Evolutionary conservation across 2,113 vertebrate species (phyloP).

Genomic region (Pyxicephalus adspersus): DNA sequence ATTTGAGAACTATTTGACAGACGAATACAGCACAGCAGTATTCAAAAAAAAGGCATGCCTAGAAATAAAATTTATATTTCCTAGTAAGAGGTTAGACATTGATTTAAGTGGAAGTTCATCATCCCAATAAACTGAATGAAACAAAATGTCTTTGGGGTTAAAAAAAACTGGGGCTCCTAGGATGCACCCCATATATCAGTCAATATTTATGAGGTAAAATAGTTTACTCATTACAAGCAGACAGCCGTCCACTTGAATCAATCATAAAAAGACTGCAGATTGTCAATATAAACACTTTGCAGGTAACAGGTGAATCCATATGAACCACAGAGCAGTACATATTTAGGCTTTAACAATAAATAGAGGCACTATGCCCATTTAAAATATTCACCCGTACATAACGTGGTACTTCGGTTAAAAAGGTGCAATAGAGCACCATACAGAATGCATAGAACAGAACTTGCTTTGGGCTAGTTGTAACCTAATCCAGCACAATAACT

Average conservation of each 20-base stretch:
- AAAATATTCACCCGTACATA: not conserved
- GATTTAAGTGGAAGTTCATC: not conserved
- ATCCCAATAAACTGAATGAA: too few species aligned
- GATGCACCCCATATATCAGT: too few species aligned
- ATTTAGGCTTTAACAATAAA: not conserved
- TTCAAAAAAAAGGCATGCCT: constrained; percentile 34
- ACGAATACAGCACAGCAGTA: constrained; percentile 50
- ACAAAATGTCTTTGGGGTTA: too few species aligned
- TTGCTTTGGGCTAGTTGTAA: too few species aligned
- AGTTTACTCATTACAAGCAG: not conserved
- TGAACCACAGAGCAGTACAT: too few species aligned
- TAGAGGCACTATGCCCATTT: not conserved
- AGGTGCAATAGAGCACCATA: too few species aligned
- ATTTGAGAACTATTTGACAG: too few species aligned
- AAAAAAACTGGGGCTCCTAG: too few species aligned
- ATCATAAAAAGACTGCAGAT: not conserved
- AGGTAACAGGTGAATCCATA: not conserved
- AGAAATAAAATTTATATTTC: not conserved
- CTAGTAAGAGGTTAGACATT: not conserved
- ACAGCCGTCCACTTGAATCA: not conserved
- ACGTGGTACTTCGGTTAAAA: not conserved
- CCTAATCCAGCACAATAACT: not conserved
- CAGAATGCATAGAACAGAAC: too few species aligned
- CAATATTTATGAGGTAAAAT: too few species aligned
- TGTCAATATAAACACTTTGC: not conserved